Evolutionary conservation across 64 coral and sea anemone species (phyloP), one percentile per base, ranked within the genome.

Genomic region (Montipora efflorescens): DNA sequence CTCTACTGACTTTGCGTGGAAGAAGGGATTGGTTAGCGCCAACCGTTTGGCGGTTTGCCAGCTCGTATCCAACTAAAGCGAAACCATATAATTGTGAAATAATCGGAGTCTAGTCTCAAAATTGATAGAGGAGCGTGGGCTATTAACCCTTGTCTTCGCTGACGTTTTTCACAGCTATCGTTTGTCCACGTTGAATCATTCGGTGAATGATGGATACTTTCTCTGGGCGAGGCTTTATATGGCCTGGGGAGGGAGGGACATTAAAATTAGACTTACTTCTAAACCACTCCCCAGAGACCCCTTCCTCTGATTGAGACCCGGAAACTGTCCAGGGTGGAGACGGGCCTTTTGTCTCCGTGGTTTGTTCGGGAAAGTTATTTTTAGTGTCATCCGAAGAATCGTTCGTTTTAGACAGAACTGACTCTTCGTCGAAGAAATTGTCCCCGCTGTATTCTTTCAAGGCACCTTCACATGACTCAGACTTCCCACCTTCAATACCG

Each of bases 211-310:
- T 12, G 19, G 28, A 50, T 12, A 86, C 43, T 64, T 47, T 86
- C 46, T 86, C 82, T 12, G 82, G 44, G 61, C 16, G 44, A 50
- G 82, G 82, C 47, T 70, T 8, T 12, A 86, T 19, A 86, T 86
- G 62, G 1, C 82, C 82, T 3, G 82, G 82, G 66, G 82, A 86
- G 82, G 82, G 82, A 71, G 82, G 82, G 0, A 86, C 62, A 71
- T 86, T 16, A 71, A 86, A 86, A 48, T 86, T 55, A 45, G 44
- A 4, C 43, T 14, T 16, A 59, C 5, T 62, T 82, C 22, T 15
- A 43, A 14, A 0, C 21, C 45, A 79, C 19, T 43, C 36, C 59
- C 82, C 13, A 46, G 15, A 6, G 6, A 86, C 46, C 8, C 16
- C 2, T 12, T 18, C 66, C 44, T 50, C 16, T 50, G 3, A 48